Percentiles rank a stretch among this genome's conserved stretches.
phyloP scores from a whole-genome alignment of 2,113 vertebrate genomes.

The Drymodes brunneopygia region DNA sequence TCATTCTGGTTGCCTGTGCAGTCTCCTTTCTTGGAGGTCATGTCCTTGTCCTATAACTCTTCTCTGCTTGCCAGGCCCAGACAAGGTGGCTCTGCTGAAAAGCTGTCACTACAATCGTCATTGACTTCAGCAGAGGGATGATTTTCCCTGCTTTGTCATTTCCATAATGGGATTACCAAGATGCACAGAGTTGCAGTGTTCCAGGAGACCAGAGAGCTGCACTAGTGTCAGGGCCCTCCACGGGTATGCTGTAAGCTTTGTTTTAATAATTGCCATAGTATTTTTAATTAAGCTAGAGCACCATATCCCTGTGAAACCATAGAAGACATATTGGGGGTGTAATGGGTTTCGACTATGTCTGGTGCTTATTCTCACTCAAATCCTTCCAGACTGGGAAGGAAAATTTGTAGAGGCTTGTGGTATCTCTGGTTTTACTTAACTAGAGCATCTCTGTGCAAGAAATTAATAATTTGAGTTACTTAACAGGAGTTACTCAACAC shows the following conservation, averaged over 20 bases:
- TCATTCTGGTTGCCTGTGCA: not conserved
- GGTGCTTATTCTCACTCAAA: not conserved
- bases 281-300: not conserved
- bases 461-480: not conserved
- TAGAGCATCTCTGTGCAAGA: not conserved
- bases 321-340: not conserved
- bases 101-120: not conserved
- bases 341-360: not conserved
- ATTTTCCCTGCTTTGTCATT: not conserved
- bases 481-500: not conserved
- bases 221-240: not conserved
- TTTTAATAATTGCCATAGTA: not conserved
- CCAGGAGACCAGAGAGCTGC: not conserved
- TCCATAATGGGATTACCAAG: not conserved
- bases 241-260: not conserved
- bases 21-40: not conserved
- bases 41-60: not conserved
- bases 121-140: not conserved
- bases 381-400: not conserved
- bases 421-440: not conserved
- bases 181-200: not conserved
- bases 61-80: not conserved
- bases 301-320: not conserved
- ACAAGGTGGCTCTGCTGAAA: constrained; percentile 21
- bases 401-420: not conserved